Base-by-base conservation (phyloP, 2,113 vertebrate genomes). In the Nycticryphes semicollaris region DNA sequence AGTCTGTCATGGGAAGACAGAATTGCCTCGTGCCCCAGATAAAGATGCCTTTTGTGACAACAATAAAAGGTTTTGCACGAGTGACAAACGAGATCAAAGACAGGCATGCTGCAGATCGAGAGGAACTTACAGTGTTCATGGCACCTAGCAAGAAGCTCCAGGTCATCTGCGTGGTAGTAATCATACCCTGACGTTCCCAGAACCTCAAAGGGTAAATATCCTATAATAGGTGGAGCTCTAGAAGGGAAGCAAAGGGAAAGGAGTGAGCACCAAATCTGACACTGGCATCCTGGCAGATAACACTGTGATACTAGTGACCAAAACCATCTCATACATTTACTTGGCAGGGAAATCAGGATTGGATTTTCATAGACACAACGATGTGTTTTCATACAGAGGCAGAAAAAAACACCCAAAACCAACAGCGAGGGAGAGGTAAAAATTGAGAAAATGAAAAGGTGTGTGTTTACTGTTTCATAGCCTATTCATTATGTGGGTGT, bases 131-230 rank as follows among this genome's bases (percentile, higher is more conserved):
- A 95, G 94, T 99, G 98, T 96, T 99, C 98, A 91, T 99, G 98
- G 98, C 99, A 99, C 96, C 99, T 98, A 64, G 98, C 98, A 90
- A 99, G 98, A 33, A 98, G 98, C 97, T 99, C 98, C 96, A 99
- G 97, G 97, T 99, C 98, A 78, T 99, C 98, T 70, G 98, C 98
- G 27, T 99, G 99, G 97, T 99, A 99, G 97, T 99, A 99, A 98
- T 99, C 98, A 70, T 99, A 99, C 24, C 99, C 98, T 57, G 98
- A 99, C 0, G 98, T 99, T 86, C 99, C 99, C 86, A 99, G 98
- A 89, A 99, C 98, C 96, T 99, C 98, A 73, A 99, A 99, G n/a
- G 98, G 98, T 95, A 99, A 98, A 96, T 99, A 99, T 51, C 98
- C 98, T 39, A 99, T 99, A 92, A 99, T 99, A 57, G 99, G 98